Evolutionary conservation across 2,888 invertebrate species (phyloP).

Genomic region (Pilophorus perplexus): DNA sequence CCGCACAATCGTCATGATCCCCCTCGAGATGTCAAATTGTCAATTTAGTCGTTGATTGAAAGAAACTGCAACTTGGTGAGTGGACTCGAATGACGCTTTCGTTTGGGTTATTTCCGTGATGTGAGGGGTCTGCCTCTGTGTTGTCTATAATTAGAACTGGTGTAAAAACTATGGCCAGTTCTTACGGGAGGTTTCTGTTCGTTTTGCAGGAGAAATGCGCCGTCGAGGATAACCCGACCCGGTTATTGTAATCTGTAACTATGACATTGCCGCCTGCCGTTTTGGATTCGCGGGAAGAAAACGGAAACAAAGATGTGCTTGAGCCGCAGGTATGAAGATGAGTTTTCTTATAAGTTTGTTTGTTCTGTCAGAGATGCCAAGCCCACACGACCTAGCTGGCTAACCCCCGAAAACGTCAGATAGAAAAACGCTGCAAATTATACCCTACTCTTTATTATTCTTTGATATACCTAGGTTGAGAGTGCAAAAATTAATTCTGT

Average conservation of each 20-base stretch:
- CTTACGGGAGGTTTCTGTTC: too few species aligned
- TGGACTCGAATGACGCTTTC: background rate
- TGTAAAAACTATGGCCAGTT: too few species aligned
- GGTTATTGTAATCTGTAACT: too few species aligned
- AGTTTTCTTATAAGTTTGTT: background rate
- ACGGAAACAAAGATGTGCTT: constrained; percentile 18
- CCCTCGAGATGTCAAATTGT: constrained; percentile 8
- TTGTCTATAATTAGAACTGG: constrained; percentile 12
- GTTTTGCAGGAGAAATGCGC: too few species aligned
- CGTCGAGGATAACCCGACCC: too few species aligned
- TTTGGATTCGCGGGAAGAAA: constrained; percentile 21
- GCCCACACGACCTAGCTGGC: background rate
- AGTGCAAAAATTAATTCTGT: too few species aligned
- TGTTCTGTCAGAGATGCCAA: background rate
- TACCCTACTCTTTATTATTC: background rate
- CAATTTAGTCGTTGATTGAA: constrained; percentile 8
- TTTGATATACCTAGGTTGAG: background rate
- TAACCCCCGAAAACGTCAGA: too few species aligned
- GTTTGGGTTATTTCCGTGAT: background rate
- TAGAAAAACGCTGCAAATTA: background rate
- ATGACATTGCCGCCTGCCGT: constrained; percentile 31
- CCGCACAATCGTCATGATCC: background rate
- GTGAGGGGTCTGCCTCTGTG: background rate
- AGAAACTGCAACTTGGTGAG: background rate
- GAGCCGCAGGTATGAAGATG: constrained; percentile 19